Evolutionary conservation across 1,140 invertebrate species (phyloP), one percentile per base, ranked within the genome.

Genomic region (Trissolcus basalis): DNA sequence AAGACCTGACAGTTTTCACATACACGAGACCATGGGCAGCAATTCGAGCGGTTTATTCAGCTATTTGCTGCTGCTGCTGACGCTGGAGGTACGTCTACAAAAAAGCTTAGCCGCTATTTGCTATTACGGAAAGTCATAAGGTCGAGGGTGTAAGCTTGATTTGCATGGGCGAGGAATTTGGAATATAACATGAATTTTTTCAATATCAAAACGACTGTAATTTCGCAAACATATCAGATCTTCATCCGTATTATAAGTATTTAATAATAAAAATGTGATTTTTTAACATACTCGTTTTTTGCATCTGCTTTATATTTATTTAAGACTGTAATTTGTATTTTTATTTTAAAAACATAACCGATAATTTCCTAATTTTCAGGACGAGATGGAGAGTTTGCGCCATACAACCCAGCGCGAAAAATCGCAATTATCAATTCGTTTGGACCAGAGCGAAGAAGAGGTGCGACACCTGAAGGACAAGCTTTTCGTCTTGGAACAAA

Each of bases 361-460:
- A 58, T 2, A 41, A 55, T 49, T 9, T 5, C 48, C n/a, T 50
- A 43, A 43, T 6, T 88, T 85, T 81, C 84, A 92, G 93, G 93
- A 94, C 79, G 92, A 94, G 78, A 87, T 93, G 81, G 92, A 93
- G 76, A 90, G 90, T 11, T 80, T 92, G 1, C 88, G 92, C 0
- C 92, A 93, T 35, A 90, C 90, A 6, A 92, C 91, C 53, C 89
- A 92, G 11, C 87, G 91, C 11, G 92, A 93, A 82, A 89, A 90
- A 35, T 88, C 89, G 19, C 88, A 90, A 51, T 79, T 93, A 14
- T 90, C 90, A 0, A 89, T 89, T 9, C 89, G 91, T 65, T 79
- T 93, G 63, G 89, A 91, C 6, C 90, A 89, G 77, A 91, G 90
- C 0, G 91, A 93, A 63, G 92, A 92, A 74, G 90, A 92, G 61